Base-by-base conservation (phyloP, 2,888 invertebrate genomes). In the Mesopsocus fuscifrons region DNA sequence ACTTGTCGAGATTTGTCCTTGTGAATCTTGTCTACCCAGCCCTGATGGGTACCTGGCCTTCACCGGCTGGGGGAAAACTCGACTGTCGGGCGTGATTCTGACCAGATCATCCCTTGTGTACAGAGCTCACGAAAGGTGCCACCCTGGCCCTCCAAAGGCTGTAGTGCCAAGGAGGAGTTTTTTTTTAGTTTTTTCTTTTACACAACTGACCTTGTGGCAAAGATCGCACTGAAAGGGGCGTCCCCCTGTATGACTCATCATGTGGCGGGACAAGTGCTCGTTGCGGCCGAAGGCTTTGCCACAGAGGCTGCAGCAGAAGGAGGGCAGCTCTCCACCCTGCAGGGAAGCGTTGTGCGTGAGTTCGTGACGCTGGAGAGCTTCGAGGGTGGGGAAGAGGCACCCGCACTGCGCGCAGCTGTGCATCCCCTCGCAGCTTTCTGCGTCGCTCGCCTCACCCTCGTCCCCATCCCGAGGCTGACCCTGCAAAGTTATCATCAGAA, bases 281-380 rank as follows among this genome's bases (percentile, higher is more conserved):
- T 52, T 52, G 3, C 54, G 51, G 44, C 51, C 51, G 41, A 54
- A 55, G 3, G 51, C 52, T 42, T 52, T 53, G 15, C 51, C 51
- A 45, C 55, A 55, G 6, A 52, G 46, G 34, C 51, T 49, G 41
- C 55, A 55, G 1, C 51, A 46, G 44, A 50, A 54, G 4, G 52
- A 49, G 35, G 52, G 52, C 5, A 51, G 45, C n/a, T 15, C 17
- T 9, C 8, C 8, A 6, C 11, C 26, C 26, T 11, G 26, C 26
- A 9, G 8, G 26, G 11, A 26, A 21, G 51, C 52, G 20, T 52
- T 49, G 38, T 55, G 55, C 18, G 53, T 50, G 17, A 50, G 50
- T 44, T 52, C 51, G 42, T 55, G 55, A 22, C 52, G 51, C 49
- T 53, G 52, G 47, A 53, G 50, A 16, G 52, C 51, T 41, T 51